Conservation (phyloP, 2,113 vertebrate genomes). For the Alouatta palliata region DNA sequence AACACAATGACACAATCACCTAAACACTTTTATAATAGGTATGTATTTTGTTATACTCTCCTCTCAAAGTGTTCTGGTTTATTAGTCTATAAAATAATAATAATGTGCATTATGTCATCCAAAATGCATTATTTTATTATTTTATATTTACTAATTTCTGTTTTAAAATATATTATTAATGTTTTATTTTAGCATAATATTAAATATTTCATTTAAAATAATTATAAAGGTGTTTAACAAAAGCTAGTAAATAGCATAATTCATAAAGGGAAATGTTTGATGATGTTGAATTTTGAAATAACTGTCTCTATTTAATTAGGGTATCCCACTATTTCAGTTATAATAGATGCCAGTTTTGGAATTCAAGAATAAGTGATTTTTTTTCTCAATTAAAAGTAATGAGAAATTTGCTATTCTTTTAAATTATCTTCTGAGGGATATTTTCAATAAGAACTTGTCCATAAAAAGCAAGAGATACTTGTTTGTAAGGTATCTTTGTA, state of each 20-base stretch:
- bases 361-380: background rate
- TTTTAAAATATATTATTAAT: background rate
- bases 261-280: background rate
- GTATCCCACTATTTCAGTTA: background rate
- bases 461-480: background rate
- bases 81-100: background rate
- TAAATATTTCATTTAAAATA: background rate
- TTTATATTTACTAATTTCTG: background rate
- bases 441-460: background rate
- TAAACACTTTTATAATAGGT: background rate
- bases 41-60: background rate
- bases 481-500: background rate
- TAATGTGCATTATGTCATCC: background rate
- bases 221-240: background rate
- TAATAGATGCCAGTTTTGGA: background rate
- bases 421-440: background rate
- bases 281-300: background rate
- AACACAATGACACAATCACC: background rate
- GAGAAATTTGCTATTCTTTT: background rate
- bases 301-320: background rate
- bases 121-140: background rate
- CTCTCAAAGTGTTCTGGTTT: background rate
- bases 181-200: background rate
- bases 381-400: background rate
- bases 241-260: background rate